These are phyloP conservation scores for Corythornis cristatus DNA, from an alignment of 2,113 vertebrate species.

Conservation along the genomic window DNA sequence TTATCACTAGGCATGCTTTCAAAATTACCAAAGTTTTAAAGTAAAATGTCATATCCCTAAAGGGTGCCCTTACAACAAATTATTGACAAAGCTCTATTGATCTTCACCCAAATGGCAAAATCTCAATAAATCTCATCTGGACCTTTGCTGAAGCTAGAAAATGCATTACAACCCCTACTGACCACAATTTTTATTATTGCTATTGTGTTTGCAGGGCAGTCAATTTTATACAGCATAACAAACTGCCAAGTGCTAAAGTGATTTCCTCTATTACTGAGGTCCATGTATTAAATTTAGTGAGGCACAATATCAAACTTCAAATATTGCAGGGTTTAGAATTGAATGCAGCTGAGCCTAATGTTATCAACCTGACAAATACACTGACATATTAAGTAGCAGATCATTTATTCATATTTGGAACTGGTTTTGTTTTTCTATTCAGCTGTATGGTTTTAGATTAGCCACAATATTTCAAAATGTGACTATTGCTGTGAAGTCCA, in stretches of 20 bases:
- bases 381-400: slow-evolving; percentile 82
- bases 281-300: slow-evolving; percentile 83
- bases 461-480: slow-evolving; percentile 62
- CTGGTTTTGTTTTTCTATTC: slow-evolving; percentile 68
- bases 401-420: slow-evolving; percentile 81
- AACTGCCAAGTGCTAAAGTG: slow-evolving; percentile 82
- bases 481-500: slow-evolving; percentile 2
- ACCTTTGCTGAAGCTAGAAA: slow-evolving; percentile 78
- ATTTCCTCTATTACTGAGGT: slow-evolving; percentile 83
- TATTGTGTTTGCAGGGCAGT: slow-evolving; percentile 84
- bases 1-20: slow-evolving; percentile 55
- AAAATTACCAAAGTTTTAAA: slow-evolving; percentile 75
- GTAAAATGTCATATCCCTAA: slow-evolving; percentile 80
- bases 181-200: slow-evolving; percentile 80
- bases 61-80: slow-evolving; percentile 73
- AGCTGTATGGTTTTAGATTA: slow-evolving; percentile 64
- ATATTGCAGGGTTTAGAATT: slow-evolving; percentile 81
- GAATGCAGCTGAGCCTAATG: slow-evolving; percentile 78
- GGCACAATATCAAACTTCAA: slow-evolving; percentile 81
- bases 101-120: slow-evolving; percentile 81
- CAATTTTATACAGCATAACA: slow-evolving; percentile 83
- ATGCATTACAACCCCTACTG: slow-evolving; percentile 79
- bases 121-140: slow-evolving; percentile 83
- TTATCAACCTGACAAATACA: slow-evolving; percentile 82
- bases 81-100: slow-evolving; percentile 82